Conservation (phyloP, 1,140 invertebrate genomes). For the Nephila pilipes region DNA sequence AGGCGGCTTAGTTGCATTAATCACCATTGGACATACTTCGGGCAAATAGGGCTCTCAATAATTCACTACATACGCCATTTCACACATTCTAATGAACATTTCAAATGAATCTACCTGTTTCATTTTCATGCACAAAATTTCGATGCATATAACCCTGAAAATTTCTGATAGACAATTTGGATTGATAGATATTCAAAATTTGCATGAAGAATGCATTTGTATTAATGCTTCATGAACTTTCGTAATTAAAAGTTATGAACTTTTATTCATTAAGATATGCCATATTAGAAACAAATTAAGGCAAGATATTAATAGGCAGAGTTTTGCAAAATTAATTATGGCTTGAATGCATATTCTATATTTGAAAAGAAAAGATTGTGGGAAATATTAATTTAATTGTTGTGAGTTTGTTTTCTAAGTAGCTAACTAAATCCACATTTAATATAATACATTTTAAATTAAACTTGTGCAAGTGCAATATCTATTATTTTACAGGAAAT, state of each 20-base stretch:
- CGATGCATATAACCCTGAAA: neutral
- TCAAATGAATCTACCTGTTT: neutral
- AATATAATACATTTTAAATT: no score
- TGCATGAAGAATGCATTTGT: neutral
- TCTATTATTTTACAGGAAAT: no score
- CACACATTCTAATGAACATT: neutral
- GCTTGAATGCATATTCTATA: no score
- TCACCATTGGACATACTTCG: constrained; percentile 8
- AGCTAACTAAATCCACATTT: no score
- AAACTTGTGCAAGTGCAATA: no score
- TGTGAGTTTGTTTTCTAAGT: no score
- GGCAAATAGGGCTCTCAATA: constrained; percentile 10
- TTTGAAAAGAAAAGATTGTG: no score
- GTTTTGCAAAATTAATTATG: no score
- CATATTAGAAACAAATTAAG: neutral
- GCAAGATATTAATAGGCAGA: no score
- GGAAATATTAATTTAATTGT: no score
- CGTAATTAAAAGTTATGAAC: neutral
- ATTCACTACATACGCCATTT: constrained; percentile 6
- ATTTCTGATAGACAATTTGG: neutral
- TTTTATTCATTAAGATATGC: neutral
- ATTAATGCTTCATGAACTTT: neutral
- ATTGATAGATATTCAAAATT: neutral
- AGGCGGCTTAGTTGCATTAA: neutral
- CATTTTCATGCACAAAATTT: neutral